Percentiles rank a stretch among this genome's conserved stretches.
These are phyloP conservation scores for Odontesthes bonariensis DNA, from an alignment of 2,113 vertebrate genomes.

Conservation along the genomic window DNA sequence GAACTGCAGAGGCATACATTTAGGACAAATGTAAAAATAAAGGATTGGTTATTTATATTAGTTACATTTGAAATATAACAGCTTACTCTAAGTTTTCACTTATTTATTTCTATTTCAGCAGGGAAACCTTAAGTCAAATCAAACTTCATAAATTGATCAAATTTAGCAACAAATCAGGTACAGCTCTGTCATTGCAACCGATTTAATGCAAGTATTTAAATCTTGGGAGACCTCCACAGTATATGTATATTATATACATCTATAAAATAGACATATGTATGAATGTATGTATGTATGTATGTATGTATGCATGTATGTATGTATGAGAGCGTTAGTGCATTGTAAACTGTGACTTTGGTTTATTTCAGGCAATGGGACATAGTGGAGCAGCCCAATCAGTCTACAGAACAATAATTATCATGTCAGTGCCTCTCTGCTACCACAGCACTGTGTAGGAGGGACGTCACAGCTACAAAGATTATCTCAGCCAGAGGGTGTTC, in stretches of 20 bases:
- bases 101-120: too few species aligned
- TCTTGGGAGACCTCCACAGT: too few species aligned
- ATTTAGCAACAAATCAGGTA: too few species aligned
- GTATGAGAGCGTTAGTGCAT: constrained; percentile 30
- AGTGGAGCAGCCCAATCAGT: constrained; percentile 65
- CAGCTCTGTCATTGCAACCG: too few species aligned
- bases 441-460: constrained; percentile 66
- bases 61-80: too few species aligned
- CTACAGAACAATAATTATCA: constrained; percentile 72
- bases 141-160: too few species aligned
- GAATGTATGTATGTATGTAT: constrained; percentile 12
- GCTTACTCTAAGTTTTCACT: too few species aligned
- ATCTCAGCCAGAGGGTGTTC: constrained; percentile 32
- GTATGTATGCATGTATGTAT: constrained; percentile 3
- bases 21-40: neutral
- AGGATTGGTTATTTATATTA: too few species aligned
- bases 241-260: too few species aligned
- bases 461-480: constrained; percentile 48
- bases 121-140: too few species aligned
- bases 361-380: constrained; percentile 65
- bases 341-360: constrained; percentile 49
- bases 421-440: constrained; percentile 65
- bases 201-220: too few species aligned
- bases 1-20: neutral
- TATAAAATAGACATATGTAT: constrained; percentile 9